Evolutionary conservation across 2,797 vertebrate species (phyloP), one percentile per base, ranked within the genome.

Genomic region (Urophycis tenuis): DNA sequence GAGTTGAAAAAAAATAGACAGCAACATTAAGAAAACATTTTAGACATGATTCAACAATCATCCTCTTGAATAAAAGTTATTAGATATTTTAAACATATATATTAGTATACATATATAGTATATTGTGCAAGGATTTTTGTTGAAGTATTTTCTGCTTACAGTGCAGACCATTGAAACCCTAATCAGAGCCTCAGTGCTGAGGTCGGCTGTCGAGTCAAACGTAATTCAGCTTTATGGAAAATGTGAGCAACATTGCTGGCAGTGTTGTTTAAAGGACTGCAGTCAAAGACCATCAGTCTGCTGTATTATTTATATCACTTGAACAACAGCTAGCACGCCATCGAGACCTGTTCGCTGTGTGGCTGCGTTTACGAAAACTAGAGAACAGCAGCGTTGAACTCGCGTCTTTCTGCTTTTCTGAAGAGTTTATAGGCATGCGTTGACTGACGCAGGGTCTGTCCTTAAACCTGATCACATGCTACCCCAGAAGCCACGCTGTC

Each of bases 71-170:
- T n/a, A 12, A 67, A 49, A 67, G n/a, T 29, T 11, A 67, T 67
- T 29, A 29, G 25, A 67, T 67, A 67, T 67, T 67, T 67, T 29
- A 67, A 67, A 67, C 53, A n/a, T 67, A n/a, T n/a, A n/a, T n/a
- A n/a, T n/a, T n/a, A n/a, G n/a, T n/a, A n/a, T n/a, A n/a, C n/a
- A n/a, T 60, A 60, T 60, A 60, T 8, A 60, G 60, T 67, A 67
- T 25, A n/a, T n/a, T n/a, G n/a, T 10, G 11, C 53, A 60, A 60
- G 53, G 53, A n/a, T 25, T 25, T 60, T 8, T 60, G 53, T 25
- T 60, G 1, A 67, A 12, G n/a, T 67, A 25, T 67, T 11, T 60
- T 9, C 53, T 60, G 53, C 53, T 12, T 11, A 25, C 29, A 25
- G 60, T 29, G 60, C 29, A 10, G 60, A 29, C n/a, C 9, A 30